Base-by-base conservation (phyloP, 2,888 invertebrate genomes). In the Cantharis rufa region DNA sequence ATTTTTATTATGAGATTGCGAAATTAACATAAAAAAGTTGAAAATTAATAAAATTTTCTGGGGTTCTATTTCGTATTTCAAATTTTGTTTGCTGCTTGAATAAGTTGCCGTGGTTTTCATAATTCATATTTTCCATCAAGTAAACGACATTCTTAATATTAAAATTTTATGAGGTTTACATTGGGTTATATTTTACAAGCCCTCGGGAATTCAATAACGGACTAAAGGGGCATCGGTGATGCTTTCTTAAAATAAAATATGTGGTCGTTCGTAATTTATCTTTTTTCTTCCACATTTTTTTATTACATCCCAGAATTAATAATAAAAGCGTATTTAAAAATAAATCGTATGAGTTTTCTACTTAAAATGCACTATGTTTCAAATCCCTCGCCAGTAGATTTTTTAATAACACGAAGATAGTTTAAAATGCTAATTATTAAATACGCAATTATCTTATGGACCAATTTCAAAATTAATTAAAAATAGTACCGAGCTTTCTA, bases 91-190 rank as follows among this genome's bases (percentile, higher is more conserved):
- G 48, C 48, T 48, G 48, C n/a, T n/a, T 48, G 48, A 48, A 48
- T 48, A 48, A 48, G n/a, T 48, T 48, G 48, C 48, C 70, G 72
- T 69, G 16, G 66, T 68, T 72, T 79, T 78, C 78, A 80, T 80
- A 79, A 77, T 79, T 81, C 79, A 80, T 78, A 78, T 79, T 80
- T 79, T 81, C 80, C 82, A 82, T 79, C 79, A 80, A 68, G 73
- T 72, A 81, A 82, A 82, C 82, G 81, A 83, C 83, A 82, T 84
- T 84, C 83, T 83, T 84, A 84, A 84, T 84, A 84, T 84, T 82
- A 83, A 83, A 84, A 84, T 84, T 84, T 84, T 84, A 84, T 80
- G 82, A 83, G 82, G 74, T 79, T 80, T 82, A 78, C 79, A 80
- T 79, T 69, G 79, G 80, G 81, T 83, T 82, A 83, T 83, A 84